Base-by-base conservation (phyloP, 92 coral and sea anemone species). In the Montipora capitata region DNA sequence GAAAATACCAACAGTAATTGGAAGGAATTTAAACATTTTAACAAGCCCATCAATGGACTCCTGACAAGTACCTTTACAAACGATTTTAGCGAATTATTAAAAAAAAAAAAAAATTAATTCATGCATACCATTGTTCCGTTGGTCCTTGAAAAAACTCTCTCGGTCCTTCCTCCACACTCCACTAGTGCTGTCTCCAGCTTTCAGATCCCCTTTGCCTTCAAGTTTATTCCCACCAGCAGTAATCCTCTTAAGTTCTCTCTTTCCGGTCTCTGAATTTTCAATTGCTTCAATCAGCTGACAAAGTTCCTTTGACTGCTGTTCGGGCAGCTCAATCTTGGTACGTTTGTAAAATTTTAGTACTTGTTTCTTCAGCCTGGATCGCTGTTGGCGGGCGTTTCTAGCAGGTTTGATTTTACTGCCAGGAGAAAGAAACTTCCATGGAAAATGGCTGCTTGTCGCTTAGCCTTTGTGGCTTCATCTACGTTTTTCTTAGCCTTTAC, bases 131-230 rank as follows among this genome's bases (percentile, higher is more conserved):
- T 75, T 85, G 41, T n/a, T 74, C 10, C 40, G 65, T 49, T 85
- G 89, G 64, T 85, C 82, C 76, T 64, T 84, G 67, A 75, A 74
- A 40, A 85, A 62, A 6, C 58, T 85, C 51, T 15, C 82, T 63
- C 74, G 57, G 68, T 85, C 89, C 51, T 62, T 84, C 43, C 42
- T 17, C 89, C 82, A 85, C 41, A 85, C 82, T 42, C 65, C 89
- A 40, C 35, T 61, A n/a, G 75, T 68, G 66, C 62, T 59, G 59
- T 64, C 74, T 35, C 89, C 78, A 41, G 78, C 68, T 43, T 69
- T 82, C 40, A 68, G 11, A 43, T 57, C 84, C 27, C 27, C 65
- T 70, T 83, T 83, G 11, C 57, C 66, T 59, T 71, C 48, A 58
- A 43, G 57, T 8, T 27, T 35, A 56, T 76, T 76, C 12, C 77